Evolutionary conservation across 2,113 vertebrate genomes (phyloP).

Genomic region (Anolis carolinensis): DNA sequence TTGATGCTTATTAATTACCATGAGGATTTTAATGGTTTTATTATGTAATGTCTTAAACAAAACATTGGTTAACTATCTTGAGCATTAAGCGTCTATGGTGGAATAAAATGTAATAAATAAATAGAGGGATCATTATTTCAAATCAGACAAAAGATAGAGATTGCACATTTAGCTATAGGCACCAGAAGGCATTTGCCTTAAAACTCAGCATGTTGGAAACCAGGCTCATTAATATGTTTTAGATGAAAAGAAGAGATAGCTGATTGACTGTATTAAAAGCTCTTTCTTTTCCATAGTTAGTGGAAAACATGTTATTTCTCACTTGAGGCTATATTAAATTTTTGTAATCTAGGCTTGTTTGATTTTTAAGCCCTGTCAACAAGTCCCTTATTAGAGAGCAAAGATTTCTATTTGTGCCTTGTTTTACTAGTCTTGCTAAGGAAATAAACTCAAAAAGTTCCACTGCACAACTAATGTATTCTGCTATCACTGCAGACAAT

Average conservation of each 20-base stretch:
- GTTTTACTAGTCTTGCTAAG: not conserved
- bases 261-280: slow-evolving; percentile 16
- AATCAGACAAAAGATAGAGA: not conserved
- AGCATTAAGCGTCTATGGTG: too few relatives aligned
- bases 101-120: too few relatives aligned
- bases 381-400: not conserved
- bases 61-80: too few relatives aligned
- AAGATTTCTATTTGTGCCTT: not conserved
- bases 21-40: too few relatives aligned
- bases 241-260: not conserved
- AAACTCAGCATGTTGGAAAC: not conserved
- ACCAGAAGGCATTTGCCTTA: slow-evolving; percentile 28
- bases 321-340: not conserved
- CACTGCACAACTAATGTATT: too few relatives aligned
- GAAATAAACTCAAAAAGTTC: not conserved
- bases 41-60: too few relatives aligned
- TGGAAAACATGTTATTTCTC: not conserved
- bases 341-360: not conserved
- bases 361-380: not conserved
- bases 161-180: slow-evolving; percentile 18
- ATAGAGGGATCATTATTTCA: not conserved
- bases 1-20: too few relatives aligned
- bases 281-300: slow-evolving; percentile 24
- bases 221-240: not conserved
- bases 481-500: too few relatives aligned